Conservation (phyloP, 2,797 vertebrate species). For the Poecilia gillii region DNA sequence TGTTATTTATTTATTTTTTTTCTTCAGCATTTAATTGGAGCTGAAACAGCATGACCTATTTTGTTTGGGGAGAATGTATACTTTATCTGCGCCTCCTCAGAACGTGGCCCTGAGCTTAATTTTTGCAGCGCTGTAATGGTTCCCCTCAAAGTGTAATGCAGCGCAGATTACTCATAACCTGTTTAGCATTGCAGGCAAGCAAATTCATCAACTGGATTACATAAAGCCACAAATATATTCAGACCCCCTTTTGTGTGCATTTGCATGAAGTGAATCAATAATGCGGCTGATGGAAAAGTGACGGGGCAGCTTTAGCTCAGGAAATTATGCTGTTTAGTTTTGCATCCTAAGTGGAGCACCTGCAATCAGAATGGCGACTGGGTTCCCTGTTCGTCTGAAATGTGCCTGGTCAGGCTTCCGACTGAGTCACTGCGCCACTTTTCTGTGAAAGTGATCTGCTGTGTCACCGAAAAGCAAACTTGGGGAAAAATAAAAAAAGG, state of each 20-base stretch:
- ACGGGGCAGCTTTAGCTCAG: conserved; percentile 35
- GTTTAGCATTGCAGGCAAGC: conserved; percentile 51
- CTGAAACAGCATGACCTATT: conserved; percentile 86
- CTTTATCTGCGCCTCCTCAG: conserved; percentile 73
- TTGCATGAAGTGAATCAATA: conserved; percentile 31
- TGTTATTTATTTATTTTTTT: conserved; percentile 62
- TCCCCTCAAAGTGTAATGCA: conserved; percentile 51
- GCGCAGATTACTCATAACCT: conserved; percentile 63
- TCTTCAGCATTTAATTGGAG: conserved; percentile 77
- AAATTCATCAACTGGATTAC: conserved; percentile 63
- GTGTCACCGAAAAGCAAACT: conserved; percentile 29
- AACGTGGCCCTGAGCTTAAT: conserved; percentile 81
- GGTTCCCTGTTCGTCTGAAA: background rate
- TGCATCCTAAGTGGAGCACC: conserved; percentile 8
- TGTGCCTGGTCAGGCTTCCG: conserved; percentile 20
- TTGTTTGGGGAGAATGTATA: conserved; percentile 78
- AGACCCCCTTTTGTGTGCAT: conserved; percentile 32
- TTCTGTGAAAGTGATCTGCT: conserved; percentile 13
- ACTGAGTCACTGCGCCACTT: conserved; percentile 29
- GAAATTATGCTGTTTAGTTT: conserved; percentile 14
- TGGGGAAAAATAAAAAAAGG: background rate
- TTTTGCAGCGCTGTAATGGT: conserved; percentile 46
- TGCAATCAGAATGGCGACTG: background rate
- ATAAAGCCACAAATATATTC: conserved; percentile 40
- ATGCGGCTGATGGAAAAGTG: conserved; percentile 39